These are phyloP conservation scores for Arge pagana DNA, from an alignment of 2,888 invertebrate species.

Conservation along the genomic window DNA sequence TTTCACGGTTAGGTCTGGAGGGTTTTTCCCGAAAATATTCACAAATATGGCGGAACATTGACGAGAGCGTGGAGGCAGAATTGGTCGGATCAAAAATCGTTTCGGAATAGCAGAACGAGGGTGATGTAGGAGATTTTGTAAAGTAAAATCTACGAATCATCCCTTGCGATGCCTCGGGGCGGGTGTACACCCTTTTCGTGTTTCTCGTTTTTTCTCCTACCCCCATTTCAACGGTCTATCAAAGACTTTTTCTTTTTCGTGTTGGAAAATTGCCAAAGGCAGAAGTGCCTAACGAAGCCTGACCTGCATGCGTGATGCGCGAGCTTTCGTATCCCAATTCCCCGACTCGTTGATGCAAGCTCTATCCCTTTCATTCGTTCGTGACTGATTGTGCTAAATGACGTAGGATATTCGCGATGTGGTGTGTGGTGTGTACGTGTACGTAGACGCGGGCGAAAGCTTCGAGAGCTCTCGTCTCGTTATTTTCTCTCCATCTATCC, in stretches of 20 bases:
- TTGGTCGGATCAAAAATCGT: no score
- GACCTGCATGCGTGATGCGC: conserved; percentile 36
- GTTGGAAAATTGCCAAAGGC: conserved; percentile 37
- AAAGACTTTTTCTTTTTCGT: conserved; percentile 30
- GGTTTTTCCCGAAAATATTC: no score
- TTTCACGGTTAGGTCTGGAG: no score
- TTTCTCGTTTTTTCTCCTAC: conserved; percentile 11
- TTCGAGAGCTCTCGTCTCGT: no score
- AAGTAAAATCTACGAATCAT: conserved; percentile 39
- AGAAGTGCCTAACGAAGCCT: conserved; percentile 38
- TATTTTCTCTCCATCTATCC: not conserved
- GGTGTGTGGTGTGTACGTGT: no score
- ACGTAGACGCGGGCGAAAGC: no score
- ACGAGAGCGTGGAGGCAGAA: no score
- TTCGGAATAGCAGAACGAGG: not conserved
- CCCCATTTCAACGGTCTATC: conserved; percentile 36
- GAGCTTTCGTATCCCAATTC: not conserved
- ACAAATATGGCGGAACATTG: no score
- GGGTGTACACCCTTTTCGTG: conserved; percentile 23
- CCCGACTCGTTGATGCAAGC: no score
- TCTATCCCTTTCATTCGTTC: conserved; percentile 5
- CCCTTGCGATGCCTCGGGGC: conserved; percentile 33
- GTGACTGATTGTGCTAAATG: no score
- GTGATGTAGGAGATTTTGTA: conserved; percentile 37
- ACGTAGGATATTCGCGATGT: no score